A percentile compares a stretch with the other conserved stretches of the same genome.
Evolutionary conservation across 2,113 vertebrate genomes (phyloP).

Genomic region (Esox niger): DNA sequence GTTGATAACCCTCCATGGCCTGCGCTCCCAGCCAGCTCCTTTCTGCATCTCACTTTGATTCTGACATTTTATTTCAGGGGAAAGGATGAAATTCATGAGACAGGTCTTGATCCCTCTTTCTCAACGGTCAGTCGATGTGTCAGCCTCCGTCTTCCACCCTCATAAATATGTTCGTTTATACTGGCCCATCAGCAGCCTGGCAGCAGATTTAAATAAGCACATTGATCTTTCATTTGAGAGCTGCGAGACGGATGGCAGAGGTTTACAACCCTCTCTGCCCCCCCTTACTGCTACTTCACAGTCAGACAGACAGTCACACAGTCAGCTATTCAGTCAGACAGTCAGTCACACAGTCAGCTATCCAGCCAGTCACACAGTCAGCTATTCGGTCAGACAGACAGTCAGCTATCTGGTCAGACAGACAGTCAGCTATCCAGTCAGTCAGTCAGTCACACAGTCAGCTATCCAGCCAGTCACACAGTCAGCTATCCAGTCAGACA

Average conservation of each 20-base stretch:
- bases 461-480: too few species aligned
- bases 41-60: slow-evolving; percentile 40
- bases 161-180: slow-evolving; percentile 66
- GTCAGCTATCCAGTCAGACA: too few species aligned
- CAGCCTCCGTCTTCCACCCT: slow-evolving; percentile 6
- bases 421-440: too few species aligned
- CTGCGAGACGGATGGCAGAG: slow-evolving; percentile 65
- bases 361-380: too few species aligned
- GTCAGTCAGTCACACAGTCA: too few species aligned
- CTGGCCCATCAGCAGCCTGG: slow-evolving; percentile 61
- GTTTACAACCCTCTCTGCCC: slow-evolving; percentile 54
- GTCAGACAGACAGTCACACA: too few species aligned
- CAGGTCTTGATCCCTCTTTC: slow-evolving; percentile 43
- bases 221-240: slow-evolving; percentile 71
- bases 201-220: slow-evolving; percentile 74
- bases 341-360: too few species aligned
- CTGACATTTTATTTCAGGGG: slow-evolving; percentile 61
- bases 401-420: too few species aligned
- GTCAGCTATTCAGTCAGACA: too few species aligned
- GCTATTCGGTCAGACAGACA: too few species aligned
- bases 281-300: not conserved
- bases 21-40: too few species aligned
- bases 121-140: not conserved
- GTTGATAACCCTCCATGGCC: not conserved
- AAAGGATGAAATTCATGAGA: slow-evolving; percentile 63